A percentile compares a stretch with the other conserved stretches of the same genome.
These are phyloP conservation scores for Lycophotia porphyrea DNA, from an alignment of 2,888 invertebrate species.

Conservation along the genomic window DNA sequence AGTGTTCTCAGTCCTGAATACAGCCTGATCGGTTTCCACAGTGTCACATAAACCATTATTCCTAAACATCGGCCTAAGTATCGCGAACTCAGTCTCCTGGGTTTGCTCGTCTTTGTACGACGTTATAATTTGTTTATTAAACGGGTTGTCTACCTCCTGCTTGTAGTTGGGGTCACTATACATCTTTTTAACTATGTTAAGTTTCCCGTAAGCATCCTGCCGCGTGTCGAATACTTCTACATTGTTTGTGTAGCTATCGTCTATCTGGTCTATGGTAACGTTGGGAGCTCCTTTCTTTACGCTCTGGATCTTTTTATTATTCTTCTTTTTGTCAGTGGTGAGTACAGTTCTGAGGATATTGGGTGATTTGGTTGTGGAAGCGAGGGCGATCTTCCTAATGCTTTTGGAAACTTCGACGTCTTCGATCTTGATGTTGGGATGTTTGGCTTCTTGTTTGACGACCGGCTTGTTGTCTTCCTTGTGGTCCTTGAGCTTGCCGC, in stretches of 20 bases:
- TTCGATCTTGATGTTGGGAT: constrained; percentile 26
- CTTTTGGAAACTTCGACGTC: constrained; percentile 37
- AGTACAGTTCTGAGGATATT: constrained; percentile 29
- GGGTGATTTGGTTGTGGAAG: constrained; percentile 56
- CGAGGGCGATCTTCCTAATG: constrained; percentile 62
- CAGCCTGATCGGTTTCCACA: constrained; percentile 65
- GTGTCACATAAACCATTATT: constrained; percentile 59
- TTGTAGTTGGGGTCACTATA: constrained; percentile 69
- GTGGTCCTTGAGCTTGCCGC: constrained; percentile 58
- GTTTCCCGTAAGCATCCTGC: constrained; percentile 71
- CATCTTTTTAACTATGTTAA: constrained; percentile 71
- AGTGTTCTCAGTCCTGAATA: constrained; percentile 74
- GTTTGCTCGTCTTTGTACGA: constrained; percentile 70
- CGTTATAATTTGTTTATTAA: constrained; percentile 59
- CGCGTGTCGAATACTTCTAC: constrained; percentile 73
- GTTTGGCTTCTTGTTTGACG: constrained; percentile 39
- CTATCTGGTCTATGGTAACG: constrained; percentile 76
- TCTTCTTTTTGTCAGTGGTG: constrained; percentile 58
- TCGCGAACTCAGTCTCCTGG: constrained; percentile 77
- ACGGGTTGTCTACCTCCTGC: constrained; percentile 61
- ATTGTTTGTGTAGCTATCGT: constrained; percentile 70
- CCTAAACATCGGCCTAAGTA: constrained; percentile 73
- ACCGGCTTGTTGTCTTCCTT: constrained; percentile 54
- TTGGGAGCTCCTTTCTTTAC: constrained; percentile 79
- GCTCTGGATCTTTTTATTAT: constrained; percentile 59